Percentiles rank a stretch among this genome's conserved stretches.
Conservation (phyloP, 2,888 invertebrate genomes). For the Hyposoter dolosus region DNA sequence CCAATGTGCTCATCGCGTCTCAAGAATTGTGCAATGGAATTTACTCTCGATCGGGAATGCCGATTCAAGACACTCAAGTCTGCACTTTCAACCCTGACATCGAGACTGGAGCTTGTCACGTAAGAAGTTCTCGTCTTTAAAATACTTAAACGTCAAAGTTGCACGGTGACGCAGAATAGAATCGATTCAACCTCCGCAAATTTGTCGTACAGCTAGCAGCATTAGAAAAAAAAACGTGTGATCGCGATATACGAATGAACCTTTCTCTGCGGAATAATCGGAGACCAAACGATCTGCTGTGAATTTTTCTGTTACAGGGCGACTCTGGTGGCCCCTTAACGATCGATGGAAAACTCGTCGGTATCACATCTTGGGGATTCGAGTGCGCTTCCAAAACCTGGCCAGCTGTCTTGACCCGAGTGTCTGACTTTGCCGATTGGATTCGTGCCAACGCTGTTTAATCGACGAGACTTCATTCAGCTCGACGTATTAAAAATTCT, state of each 20-base stretch:
- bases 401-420: conserved; percentile 78
- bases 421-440: conserved; percentile 74
- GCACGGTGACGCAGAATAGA: not conserved
- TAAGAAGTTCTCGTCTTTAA: not conserved
- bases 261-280: not conserved
- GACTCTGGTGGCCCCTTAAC: conserved; percentile 81
- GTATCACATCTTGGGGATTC: conserved; percentile 78
- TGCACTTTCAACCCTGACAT: conserved; percentile 64
- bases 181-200: not conserved
- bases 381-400: conserved; percentile 74
- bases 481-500: not conserved
- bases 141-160: not conserved
- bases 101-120: conserved; percentile 18
- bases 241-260: not conserved
- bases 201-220: not conserved
- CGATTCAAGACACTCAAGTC: conserved; percentile 67
- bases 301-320: conserved; percentile 72
- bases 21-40: conserved; percentile 83
- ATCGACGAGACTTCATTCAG: not conserved
- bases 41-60: conserved; percentile 50
- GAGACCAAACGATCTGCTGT: not conserved
- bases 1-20: conserved; percentile 86
- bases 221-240: no score
- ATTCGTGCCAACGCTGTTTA: conserved; percentile 69
- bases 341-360: conserved; percentile 75